phyloP scores from a whole-genome alignment of 2,888 invertebrate genomes.

The Cryptops parisi region DNA sequence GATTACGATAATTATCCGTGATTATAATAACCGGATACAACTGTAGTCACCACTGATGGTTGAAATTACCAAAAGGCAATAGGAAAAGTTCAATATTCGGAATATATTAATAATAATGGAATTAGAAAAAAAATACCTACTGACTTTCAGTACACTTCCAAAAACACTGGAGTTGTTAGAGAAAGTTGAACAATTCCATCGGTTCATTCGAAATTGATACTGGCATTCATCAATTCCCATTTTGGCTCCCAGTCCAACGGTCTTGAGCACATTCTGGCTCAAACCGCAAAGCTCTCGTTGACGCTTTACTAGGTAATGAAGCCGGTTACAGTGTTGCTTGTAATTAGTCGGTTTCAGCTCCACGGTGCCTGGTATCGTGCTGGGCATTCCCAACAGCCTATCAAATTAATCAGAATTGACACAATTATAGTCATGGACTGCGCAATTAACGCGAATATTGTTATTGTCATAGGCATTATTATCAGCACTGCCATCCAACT shows the following conservation, averaged over 20 bases:
- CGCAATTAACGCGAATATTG: too few relatives aligned
- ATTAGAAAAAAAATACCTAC: constrained; percentile 49
- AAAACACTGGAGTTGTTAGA: constrained; percentile 62
- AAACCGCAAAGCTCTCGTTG: constrained; percentile 55
- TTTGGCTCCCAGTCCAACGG: constrained; percentile 62
- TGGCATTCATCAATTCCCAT: constrained; percentile 82
- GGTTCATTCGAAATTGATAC: constrained; percentile 66
- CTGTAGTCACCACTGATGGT: too few relatives aligned
- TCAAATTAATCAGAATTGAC: too few relatives aligned
- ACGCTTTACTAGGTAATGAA: constrained; percentile 52
- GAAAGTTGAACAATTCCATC: constrained; percentile 79
- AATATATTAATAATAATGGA: not conserved
- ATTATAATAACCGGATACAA: too few relatives aligned
- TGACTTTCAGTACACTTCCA: constrained; percentile 65
- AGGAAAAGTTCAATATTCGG: not conserved
- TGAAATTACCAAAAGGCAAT: too few relatives aligned
- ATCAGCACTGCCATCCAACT: too few relatives aligned
- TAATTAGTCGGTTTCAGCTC: constrained; percentile 35
- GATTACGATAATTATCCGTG: too few relatives aligned
- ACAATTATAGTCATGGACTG: too few relatives aligned
- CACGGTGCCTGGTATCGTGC: constrained; percentile 29
- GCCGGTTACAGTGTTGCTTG: constrained; percentile 51
- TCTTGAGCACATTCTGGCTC: constrained; percentile 58
- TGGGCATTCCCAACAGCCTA: constrained; percentile 39
- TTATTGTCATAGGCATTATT: too few relatives aligned